Evolutionary conservation across 1,140 invertebrate species (phyloP).

Genomic region (Ganaspis sp.): DNA sequence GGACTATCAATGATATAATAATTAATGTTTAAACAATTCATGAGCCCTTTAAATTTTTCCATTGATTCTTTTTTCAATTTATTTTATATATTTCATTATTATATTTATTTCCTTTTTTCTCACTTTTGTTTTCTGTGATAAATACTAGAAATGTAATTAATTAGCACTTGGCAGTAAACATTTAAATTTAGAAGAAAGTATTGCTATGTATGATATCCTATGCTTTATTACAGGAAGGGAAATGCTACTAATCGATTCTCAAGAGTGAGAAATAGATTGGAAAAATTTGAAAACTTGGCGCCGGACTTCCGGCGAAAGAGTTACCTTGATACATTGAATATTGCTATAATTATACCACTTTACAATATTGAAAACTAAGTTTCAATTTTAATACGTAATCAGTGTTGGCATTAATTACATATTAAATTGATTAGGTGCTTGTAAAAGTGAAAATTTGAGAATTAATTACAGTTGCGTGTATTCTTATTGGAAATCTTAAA

Average conservation of each 20-base stretch:
- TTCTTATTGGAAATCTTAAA: no score
- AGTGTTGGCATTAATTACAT: no score
- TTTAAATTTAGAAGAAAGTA: not conserved
- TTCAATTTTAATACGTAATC: not conserved
- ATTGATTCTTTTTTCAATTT: no score
- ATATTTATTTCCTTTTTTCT: not conserved
- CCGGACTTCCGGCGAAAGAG: slow-evolving; percentile 57
- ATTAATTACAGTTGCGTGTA: no score
- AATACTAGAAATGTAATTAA: not conserved
- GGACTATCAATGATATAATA: no score
- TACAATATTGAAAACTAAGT: not conserved
- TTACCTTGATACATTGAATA: slow-evolving; percentile 39
- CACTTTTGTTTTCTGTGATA: no score
- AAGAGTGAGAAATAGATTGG: slow-evolving; percentile 36
- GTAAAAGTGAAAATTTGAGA: no score
- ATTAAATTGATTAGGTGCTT: no score
- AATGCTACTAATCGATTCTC: not conserved
- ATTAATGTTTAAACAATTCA: no score
- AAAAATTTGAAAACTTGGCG: slow-evolving; percentile 41
- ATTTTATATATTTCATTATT: not conserved
- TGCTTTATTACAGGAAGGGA: not conserved
- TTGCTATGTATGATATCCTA: not conserved
- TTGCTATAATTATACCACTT: not conserved
- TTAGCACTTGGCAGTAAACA: not conserved
- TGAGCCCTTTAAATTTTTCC: no score